Base-by-base conservation (phyloP, 2,113 vertebrate genomes). In the Poeciliopsis turrubarensis region DNA sequence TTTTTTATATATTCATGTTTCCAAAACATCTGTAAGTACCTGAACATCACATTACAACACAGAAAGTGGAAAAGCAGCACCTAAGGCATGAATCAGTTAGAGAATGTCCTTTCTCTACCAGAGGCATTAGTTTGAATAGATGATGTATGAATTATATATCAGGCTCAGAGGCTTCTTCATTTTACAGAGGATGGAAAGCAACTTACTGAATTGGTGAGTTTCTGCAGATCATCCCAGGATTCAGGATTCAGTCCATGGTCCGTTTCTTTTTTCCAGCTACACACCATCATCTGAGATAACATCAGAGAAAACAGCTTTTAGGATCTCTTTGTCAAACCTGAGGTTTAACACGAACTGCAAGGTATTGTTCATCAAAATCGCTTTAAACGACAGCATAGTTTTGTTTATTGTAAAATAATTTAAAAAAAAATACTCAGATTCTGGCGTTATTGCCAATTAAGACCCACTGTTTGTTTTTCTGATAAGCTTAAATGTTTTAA, bases 131-230 rank as follows among this genome's bases (percentile, higher is more conserved):
- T 73, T 81, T 81, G 69, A 88, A 85, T 84, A 75, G 29, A 81
- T 82, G 70, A 80, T 51, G 29, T 30, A 70, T 89, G 79, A 88
- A 88, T 87, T 77, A 89, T 88, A 86, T 71, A 88, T 85, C 70
- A 79, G 73, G 70, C 82, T 79, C 39, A 51, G 34, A 65, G 73
- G 54, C 81, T 72, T 81, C 34, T 70, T 68, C 57, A 30, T 78
- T 85, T 74, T 70, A 44, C 54, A 41, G 44, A n/a, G 57, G 62
- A 34, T 63, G 3, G 70, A 37, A 76, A 75, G 25, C 37, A 73
- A 88, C 92, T 94, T 92, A 94, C 93, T 65, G 89, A 86, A 85
- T 70, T 82, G 29, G 92, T 91, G 78, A 94, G 81, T 82, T 94
- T 95, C 78, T 93, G 90, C 86, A 94, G 75, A 29, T 89, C 84